Percentiles rank a stretch among this genome's conserved stretches.
phyloP scores from a whole-genome alignment of 2,113 vertebrate genomes.

The Coptodon bakossiorum region DNA sequence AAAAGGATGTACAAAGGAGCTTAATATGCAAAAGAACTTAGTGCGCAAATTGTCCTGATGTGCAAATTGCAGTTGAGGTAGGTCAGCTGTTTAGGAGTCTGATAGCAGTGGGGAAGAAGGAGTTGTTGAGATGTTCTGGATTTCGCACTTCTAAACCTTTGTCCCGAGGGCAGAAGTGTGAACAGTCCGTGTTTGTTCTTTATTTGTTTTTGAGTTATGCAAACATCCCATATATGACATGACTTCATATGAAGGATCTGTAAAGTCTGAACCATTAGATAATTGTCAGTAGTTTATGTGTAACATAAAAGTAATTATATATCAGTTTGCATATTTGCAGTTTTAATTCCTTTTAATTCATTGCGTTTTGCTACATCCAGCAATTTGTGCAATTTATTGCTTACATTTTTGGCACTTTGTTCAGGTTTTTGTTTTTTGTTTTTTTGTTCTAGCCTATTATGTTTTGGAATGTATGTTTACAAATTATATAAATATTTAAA shows the following conservation, averaged over 20 bases:
- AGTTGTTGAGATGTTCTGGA: neutral
- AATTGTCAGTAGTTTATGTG: neutral
- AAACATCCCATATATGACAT: fast-evolving
- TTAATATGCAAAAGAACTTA: neutral
- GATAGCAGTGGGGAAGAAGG: neutral
- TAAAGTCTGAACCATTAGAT: neutral
- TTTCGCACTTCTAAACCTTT: neutral
- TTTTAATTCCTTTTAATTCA: neutral
- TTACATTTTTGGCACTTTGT: neutral
- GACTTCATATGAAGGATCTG: neutral
- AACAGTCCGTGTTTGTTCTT: neutral
- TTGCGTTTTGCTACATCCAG: neutral
- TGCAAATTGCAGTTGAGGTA: neutral
- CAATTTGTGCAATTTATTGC: neutral
- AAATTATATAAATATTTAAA: neutral
- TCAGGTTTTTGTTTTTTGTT: neutral
- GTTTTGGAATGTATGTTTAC: neutral
- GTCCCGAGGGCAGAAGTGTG: fast-evolving
- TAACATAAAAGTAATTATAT: neutral
- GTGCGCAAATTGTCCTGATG: neutral
- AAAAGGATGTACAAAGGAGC: neutral
- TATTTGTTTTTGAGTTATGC: neutral
- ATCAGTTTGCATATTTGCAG: neutral
- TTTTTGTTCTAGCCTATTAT: neutral
- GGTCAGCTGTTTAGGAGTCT: neutral